Percentiles rank a stretch among this genome's conserved stretches.
phyloP scores from a whole-genome alignment of 2,888 invertebrate species.

The Platycheirus rosarum region DNA sequence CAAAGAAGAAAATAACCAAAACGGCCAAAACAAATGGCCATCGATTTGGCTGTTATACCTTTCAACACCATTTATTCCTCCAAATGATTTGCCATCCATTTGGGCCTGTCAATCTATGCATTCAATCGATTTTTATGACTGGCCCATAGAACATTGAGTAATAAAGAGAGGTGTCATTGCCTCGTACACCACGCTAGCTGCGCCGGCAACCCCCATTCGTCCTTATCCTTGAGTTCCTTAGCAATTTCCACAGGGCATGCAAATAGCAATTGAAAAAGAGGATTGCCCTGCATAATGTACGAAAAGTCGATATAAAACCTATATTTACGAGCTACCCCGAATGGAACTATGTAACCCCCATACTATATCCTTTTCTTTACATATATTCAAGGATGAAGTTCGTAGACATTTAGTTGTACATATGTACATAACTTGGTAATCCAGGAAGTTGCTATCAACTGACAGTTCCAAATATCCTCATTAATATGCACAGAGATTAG shows the following conservation, averaged over 20 bases:
- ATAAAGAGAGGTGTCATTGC: not conserved
- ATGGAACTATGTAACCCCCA: not conserved
- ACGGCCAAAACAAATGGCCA: constrained; percentile 20
- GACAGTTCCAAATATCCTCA: constrained; percentile 3
- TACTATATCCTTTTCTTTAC: not conserved
- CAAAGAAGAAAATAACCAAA: not conserved
- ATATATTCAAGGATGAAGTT: not conserved
- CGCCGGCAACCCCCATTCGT: not conserved
- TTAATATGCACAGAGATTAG: constrained; percentile 1
- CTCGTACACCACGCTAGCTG: no score
- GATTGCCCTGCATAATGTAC: not conserved
- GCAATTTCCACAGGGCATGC: constrained; percentile 20
- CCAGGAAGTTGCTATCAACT: not conserved
- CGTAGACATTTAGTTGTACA: not conserved
- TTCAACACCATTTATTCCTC: constrained; percentile 43
- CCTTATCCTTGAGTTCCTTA: constrained; percentile 3
- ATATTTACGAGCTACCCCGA: not conserved
- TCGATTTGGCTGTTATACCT: constrained; percentile 24
- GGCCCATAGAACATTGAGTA: constrained; percentile 1
- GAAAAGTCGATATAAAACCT: not conserved
- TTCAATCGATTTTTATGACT: constrained; percentile 39
- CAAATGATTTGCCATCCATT: constrained; percentile 35
- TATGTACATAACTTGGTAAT: not conserved
- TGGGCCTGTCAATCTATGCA: constrained; percentile 22
- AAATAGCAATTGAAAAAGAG: not conserved